Evolutionary conservation across 2,888 invertebrate species (phyloP).

Genomic region (Folsomia manolachei): DNA sequence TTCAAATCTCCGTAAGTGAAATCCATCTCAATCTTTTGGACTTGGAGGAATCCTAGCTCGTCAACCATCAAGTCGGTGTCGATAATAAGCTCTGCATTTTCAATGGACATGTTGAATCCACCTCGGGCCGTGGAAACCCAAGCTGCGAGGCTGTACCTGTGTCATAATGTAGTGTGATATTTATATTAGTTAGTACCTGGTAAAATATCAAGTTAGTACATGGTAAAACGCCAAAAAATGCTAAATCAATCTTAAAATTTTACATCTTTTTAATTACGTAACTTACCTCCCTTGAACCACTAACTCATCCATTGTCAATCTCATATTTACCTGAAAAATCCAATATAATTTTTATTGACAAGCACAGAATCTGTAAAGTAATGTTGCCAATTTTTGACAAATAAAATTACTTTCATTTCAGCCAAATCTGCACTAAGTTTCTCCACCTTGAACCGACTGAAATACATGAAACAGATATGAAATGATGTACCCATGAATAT

Average conservation of each 20-base stretch:
- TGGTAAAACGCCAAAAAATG: no score
- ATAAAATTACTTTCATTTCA: constrained; percentile 70
- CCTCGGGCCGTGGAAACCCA: constrained; percentile 68
- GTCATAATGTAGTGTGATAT: background rate
- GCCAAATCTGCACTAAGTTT: constrained; percentile 70
- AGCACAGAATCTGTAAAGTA: no score
- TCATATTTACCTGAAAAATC: constrained; percentile 16
- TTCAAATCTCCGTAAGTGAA: constrained; percentile 70
- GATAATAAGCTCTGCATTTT: constrained; percentile 69
- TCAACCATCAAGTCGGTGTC: constrained; percentile 54
- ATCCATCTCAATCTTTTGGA: constrained; percentile 70
- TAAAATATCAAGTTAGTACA: no score
- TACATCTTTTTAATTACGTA: no score
- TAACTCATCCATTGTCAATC: constrained; percentile 11
- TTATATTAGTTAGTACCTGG: no score
- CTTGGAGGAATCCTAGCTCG: constrained; percentile 69
- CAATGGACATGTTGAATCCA: constrained; percentile 72
- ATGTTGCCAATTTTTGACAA: no score
- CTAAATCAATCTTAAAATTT: no score
- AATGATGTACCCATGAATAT: no score
- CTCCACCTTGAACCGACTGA: constrained; percentile 73
- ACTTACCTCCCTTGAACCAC: background rate
- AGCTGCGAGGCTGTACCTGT: constrained; percentile 67
- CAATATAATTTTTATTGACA: no score
- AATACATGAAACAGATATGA: no score